phyloP scores from a whole-genome alignment of 2,797 vertebrate genomes.

The Uromys caudimaculatus region DNA sequence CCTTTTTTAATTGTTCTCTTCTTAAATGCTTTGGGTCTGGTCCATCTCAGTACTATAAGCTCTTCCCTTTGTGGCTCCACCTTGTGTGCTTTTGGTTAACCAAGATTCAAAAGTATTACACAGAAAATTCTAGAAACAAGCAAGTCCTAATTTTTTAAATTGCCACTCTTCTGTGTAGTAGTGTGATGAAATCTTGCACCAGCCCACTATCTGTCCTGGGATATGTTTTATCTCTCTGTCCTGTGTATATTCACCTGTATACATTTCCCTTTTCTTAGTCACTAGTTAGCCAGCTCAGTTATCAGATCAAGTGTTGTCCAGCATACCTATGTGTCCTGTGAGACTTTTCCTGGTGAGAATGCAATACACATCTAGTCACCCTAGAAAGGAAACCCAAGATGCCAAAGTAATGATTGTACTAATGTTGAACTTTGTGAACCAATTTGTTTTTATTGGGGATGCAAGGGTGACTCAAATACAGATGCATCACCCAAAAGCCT shows the following conservation, averaged over 20 bases:
- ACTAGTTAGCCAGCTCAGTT: not conserved
- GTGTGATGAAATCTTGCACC: not conserved
- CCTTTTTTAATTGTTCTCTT: not conserved
- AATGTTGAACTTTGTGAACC: not conserved
- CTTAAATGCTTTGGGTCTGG: not conserved
- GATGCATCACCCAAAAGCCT: not conserved
- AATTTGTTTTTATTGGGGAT: not conserved
- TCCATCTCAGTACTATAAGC: not conserved
- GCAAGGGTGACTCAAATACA: not conserved
- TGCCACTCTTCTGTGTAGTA: not conserved
- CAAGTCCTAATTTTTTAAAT: not conserved
- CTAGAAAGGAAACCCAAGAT: not conserved
- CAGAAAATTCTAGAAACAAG: not conserved
- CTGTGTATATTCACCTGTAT: not conserved
- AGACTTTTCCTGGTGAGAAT: not conserved
- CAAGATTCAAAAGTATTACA: not conserved
- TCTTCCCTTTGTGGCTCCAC: not conserved
- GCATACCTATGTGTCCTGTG: not conserved
- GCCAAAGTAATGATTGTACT: not conserved
- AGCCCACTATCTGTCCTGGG: no score
- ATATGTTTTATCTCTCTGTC: not conserved
- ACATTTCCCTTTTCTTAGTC: not conserved
- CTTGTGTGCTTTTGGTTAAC: not conserved
- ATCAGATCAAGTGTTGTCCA: not conserved
- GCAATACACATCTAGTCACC: not conserved